Evolutionary conservation across 2,888 invertebrate species (phyloP), one percentile per base, ranked within the genome.

Genomic region (Sisyra nigra): DNA sequence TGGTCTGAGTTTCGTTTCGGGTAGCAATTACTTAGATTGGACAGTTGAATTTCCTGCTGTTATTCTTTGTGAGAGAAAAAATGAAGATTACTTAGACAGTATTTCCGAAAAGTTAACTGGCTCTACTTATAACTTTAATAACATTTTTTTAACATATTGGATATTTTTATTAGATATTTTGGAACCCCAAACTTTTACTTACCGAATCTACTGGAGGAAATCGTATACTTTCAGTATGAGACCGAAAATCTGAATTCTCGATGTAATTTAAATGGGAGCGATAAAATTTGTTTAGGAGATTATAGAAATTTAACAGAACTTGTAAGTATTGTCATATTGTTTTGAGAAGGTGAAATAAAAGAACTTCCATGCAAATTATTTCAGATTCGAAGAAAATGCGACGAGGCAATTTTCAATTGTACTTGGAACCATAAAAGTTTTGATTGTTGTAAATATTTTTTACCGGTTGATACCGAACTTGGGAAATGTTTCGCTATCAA

Each of bases 1-100:
- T 55, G 79, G 83, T 1, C 79, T 84, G 39, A 82, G 80, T 56
- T 83, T 84, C 54, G 83, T 80, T 0, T 72, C 77, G 6, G 84
- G 84, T 50, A 81, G 82, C 0, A 74, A 71, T 1, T 83, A 80
- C 58, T 66, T 74, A 1, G 71, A 79, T 45, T 84, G 83, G 81
- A 64, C 78, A 49, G 80, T 80, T 0, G 67, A 74, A 44, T 77
- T 85, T 59, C 83, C 84, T 0, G 64, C 80, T 0, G 66, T 84
- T n/a, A 72, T 74, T 0, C 60, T 85, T 11, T 86, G 85, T 55
- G 81, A 82, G 57, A 62, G 62, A 46, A 66, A 71, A 48, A 69
- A 74, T 31, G 71, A 80, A 7, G 76, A 78, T 52, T 62, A 65
- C 80, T 80, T 53, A 60, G 66, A 63, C 18, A 0, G 33, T 9